Conservation (phyloP, 1,140 invertebrate genomes). For the Sipha flava region DNA sequence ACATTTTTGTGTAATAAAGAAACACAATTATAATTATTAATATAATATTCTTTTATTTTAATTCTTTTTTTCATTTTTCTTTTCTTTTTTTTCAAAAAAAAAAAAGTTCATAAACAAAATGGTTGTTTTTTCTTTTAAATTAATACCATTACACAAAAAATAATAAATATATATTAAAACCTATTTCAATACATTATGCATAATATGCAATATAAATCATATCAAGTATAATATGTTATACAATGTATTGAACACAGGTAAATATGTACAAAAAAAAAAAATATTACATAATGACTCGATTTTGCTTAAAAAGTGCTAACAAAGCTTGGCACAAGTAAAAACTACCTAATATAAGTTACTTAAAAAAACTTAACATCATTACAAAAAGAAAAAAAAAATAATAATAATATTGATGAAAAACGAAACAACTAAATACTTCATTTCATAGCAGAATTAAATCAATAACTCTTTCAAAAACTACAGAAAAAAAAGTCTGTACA, state of each 20-base stretch:
- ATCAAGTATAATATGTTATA: background rate
- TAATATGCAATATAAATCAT: background rate
- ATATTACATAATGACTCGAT: constrained; percentile 1
- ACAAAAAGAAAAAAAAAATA: background rate
- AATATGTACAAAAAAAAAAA: constrained; percentile 3
- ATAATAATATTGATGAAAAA: background rate
- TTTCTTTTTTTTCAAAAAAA: background rate
- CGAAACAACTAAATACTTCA: background rate
- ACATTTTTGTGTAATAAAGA: background rate
- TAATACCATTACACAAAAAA: constrained; percentile 18
- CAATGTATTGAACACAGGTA: background rate
- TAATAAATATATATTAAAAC: constrained; percentile 7
- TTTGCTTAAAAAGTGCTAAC: constrained; percentile 31
- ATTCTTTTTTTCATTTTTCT: background rate
- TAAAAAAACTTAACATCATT: constrained; percentile 29
- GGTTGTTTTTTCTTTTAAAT: constrained; percentile 9
- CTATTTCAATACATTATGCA: background rate
- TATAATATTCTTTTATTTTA: background rate
- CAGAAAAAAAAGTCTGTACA: constrained; percentile 13
- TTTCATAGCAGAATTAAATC: background rate
- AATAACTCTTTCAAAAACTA: background rate
- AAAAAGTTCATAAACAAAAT: background rate
- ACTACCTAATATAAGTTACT: constrained; percentile 31
- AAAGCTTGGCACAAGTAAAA: constrained; percentile 31
- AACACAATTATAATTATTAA: background rate